A percentile compares a stretch with the other conserved stretches of the same genome.
These are phyloP conservation scores for Cettia cetti DNA, from an alignment of 2,113 vertebrate species.

Conservation along the genomic window DNA sequence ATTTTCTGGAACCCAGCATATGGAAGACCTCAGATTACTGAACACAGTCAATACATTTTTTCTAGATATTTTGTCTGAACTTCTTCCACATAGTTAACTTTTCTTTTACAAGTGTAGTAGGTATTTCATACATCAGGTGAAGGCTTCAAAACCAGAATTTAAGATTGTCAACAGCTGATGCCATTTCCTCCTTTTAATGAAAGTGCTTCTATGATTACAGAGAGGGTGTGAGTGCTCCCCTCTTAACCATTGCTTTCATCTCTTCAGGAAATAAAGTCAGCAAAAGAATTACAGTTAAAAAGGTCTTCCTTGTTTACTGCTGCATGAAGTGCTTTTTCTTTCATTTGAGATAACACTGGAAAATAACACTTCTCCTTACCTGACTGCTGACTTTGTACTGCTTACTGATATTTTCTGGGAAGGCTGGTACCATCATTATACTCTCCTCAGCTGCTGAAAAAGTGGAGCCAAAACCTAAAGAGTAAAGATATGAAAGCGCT, in stretches of 20 bases:
- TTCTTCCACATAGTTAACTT: neutral
- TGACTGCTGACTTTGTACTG: conserved; percentile 92
- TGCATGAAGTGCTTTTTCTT: neutral
- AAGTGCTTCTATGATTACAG: neutral
- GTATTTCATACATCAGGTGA: neutral
- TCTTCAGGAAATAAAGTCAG: neutral
- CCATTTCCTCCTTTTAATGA: neutral
- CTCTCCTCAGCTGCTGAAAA: conserved; percentile 95
- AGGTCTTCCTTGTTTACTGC: neutral
- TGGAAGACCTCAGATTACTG: neutral
- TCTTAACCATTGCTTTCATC: neutral
- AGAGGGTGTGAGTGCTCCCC: neutral
- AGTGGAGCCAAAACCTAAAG: conserved; percentile 89
- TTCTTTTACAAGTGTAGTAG: neutral
- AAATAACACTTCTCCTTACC: conserved; percentile 69
- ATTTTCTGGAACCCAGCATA: neutral
- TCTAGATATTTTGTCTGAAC: neutral
- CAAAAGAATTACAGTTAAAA: neutral
- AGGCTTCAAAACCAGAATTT: neutral
- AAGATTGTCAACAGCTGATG: neutral
- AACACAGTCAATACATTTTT: neutral
- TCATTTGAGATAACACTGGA: neutral
- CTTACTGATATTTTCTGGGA: conserved; percentile 79
- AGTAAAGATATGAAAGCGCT: neutral
- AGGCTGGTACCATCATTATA: conserved; percentile 68